These are phyloP conservation scores for Apodemus speciosus DNA, from an alignment of 2,113 vertebrate species.

Conservation along the genomic window DNA sequence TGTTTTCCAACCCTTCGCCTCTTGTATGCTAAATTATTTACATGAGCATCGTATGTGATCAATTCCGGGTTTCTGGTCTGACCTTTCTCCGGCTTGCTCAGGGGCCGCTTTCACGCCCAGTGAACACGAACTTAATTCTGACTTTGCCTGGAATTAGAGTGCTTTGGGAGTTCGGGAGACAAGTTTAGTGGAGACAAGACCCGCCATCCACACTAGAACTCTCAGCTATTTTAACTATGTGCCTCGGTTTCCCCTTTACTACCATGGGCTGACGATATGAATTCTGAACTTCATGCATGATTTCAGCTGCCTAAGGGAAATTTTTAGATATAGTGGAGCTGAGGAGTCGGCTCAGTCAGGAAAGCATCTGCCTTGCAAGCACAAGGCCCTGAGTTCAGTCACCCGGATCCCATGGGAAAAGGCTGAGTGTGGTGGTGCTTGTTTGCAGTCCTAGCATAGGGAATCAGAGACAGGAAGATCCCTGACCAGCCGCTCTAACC, in stretches of 20 bases:
- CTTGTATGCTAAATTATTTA: conserved; percentile 57
- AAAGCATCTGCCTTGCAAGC: not conserved
- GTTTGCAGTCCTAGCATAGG: not conserved
- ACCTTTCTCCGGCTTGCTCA: not conserved
- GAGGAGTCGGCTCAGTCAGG: not conserved
- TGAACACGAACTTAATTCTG: conserved; percentile 60
- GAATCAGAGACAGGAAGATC: not conserved
- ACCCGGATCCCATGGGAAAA: not conserved
- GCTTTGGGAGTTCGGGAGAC: not conserved
- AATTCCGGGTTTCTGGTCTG: conserved; percentile 2
- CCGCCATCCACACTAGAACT: not conserved
- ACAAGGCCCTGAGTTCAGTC: not conserved
- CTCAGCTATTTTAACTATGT: not conserved
- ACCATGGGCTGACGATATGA: not conserved
- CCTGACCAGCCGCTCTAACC: too few relatives aligned
- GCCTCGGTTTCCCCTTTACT: not conserved
- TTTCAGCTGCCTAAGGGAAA: conserved; percentile 33
- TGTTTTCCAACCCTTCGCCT: conserved; percentile 24
- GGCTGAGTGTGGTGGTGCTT: not conserved
- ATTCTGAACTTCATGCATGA: not conserved
- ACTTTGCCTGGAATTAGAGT: conserved; percentile 21
- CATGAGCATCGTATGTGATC: not conserved
- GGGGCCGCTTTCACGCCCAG: conserved; percentile 24
- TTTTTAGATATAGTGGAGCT: not conserved
- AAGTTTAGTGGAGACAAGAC: conserved; percentile 8